Percentiles rank a stretch among this genome's conserved stretches.
Evolutionary conservation across 2,888 invertebrate genomes (phyloP).

Genomic region (Archaeoteleia sp.): DNA sequence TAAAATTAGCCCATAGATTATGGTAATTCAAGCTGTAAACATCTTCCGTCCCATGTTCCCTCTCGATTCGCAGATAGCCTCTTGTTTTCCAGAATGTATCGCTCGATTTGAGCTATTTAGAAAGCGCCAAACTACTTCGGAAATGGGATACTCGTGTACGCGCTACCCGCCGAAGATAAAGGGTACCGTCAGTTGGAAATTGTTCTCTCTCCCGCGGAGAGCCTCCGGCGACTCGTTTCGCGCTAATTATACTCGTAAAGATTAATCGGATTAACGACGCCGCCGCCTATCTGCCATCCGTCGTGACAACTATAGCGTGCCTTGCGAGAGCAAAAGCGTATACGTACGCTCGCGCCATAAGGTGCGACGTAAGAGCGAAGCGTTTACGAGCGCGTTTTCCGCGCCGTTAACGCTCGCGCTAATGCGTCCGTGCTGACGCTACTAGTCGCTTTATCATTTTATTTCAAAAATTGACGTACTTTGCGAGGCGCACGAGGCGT

Average conservation of each 20-base stretch:
- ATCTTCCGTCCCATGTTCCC: too few species aligned
- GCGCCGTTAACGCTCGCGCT: too few species aligned
- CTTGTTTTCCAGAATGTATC: conserved; percentile 44
- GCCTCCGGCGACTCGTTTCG: conserved; percentile 48
- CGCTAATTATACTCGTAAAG: conserved; percentile 71
- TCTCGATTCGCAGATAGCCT: too few species aligned
- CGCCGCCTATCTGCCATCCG: conserved; percentile 19
- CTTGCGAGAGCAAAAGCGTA: neutral
- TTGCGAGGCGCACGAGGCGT: too few species aligned
- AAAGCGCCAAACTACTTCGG: conserved; percentile 65
- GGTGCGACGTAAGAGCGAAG: too few species aligned
- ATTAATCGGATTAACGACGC: conserved; percentile 69
- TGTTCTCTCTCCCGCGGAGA: conserved; percentile 39
- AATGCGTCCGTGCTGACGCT: too few species aligned
- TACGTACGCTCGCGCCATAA: conserved; percentile 18
- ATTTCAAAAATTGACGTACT: too few species aligned
- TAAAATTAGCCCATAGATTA: too few species aligned
- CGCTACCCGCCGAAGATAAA: conserved; percentile 71
- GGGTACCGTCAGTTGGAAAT: conserved; percentile 53
- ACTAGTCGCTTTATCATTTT: too few species aligned
- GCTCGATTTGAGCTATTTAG: conserved; percentile 50
- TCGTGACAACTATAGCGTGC: conserved; percentile 9
- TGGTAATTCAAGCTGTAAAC: too few species aligned
- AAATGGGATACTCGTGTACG: conserved; percentile 72
- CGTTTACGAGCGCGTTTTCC: too few species aligned